phyloP scores from a whole-genome alignment of 2,888 invertebrate genomes.

The Eupithecia exiguata region DNA sequence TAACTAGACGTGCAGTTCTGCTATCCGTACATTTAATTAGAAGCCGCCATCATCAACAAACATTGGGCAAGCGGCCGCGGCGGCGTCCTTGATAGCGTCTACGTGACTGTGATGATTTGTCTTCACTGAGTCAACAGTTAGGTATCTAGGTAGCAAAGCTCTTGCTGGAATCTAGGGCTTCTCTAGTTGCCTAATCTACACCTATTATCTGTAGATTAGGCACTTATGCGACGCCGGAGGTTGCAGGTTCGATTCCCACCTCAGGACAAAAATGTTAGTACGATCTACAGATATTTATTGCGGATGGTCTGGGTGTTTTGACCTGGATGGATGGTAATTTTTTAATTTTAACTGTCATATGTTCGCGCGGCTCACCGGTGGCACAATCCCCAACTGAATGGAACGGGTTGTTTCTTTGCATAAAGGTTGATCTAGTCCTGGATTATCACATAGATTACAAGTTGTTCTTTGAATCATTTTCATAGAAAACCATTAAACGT shows the following conservation, averaged over 20 bases:
- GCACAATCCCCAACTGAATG: no score
- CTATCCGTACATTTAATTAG: constrained; percentile 9
- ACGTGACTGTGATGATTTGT: constrained; percentile 16
- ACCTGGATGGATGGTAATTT: no score
- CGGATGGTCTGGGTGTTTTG: no score
- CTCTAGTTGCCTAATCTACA: not conserved
- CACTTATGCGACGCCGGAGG: not conserved
- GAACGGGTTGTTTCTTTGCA: no score
- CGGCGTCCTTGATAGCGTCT: constrained; percentile 17
- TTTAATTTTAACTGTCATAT: no score
- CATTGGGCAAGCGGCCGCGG: constrained; percentile 7
- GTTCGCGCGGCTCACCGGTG: no score
- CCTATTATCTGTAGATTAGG: no score
- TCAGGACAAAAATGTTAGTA: not conserved
- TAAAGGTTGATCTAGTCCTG: no score
- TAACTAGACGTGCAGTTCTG: constrained; percentile 20
- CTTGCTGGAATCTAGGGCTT: not conserved
- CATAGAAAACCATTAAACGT: no score
- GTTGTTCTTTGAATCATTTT: no score
- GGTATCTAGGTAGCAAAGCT: constrained; percentile 6
- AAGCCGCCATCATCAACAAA: constrained; percentile 13
- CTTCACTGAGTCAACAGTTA: constrained; percentile 13
- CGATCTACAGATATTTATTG: no score
- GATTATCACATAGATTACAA: no score
- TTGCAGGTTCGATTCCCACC: not conserved